These are phyloP conservation scores for Tauraco hartlaubi DNA, from an alignment of 2,797 vertebrate species.

Conservation along the genomic window DNA sequence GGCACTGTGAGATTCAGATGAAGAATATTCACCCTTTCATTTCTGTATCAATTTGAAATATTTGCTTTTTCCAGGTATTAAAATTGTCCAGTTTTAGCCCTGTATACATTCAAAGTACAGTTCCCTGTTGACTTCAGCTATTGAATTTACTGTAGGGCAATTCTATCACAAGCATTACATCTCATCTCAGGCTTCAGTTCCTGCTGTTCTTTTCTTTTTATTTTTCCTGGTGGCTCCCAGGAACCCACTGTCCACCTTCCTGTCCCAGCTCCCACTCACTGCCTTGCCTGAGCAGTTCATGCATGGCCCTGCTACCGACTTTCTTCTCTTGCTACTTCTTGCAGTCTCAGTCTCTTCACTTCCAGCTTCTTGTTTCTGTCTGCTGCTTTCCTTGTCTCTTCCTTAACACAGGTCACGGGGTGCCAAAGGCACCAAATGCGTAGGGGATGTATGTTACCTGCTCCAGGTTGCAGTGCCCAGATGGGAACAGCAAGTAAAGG, in stretches of 20 bases:
- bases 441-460: not conserved
- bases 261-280: not conserved
- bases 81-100: not conserved
- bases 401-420: not conserved
- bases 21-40: not conserved
- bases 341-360: not conserved
- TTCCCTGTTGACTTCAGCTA: not conserved
- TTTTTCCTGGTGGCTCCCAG: not conserved
- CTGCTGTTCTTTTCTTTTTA: not conserved
- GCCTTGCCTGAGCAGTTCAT: not conserved
- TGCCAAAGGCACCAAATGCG: not conserved
- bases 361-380: not conserved
- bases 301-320: fast-evolving
- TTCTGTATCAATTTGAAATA: not conserved
- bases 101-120: not conserved
- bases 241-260: not conserved
- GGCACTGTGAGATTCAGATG: not conserved
- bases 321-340: not conserved
- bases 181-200: not conserved
- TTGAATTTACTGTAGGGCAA: not conserved
- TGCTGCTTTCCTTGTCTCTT: not conserved
- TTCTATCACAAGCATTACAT: not conserved
- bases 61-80: not conserved
- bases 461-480: not conserved
- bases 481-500: not conserved